Evolutionary conservation across 2,888 invertebrate genomes (phyloP), one percentile per base, ranked within the genome.

Genomic region (Morpho deidamia): DNA sequence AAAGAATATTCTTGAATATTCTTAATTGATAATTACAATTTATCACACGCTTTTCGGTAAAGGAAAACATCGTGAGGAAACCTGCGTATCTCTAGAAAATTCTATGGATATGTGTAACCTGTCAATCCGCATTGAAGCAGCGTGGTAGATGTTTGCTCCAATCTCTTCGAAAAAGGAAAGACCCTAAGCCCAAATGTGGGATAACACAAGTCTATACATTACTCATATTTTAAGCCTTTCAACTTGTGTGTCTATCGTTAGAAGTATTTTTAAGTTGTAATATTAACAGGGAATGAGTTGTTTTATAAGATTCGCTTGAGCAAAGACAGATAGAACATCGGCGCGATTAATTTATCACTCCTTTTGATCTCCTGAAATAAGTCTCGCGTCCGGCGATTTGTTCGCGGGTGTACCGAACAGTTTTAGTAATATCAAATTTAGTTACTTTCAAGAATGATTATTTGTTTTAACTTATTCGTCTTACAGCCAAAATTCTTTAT

Each of bases 351-450:
- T 65, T 63, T 62, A 65, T 62, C n/a, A 44, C 40, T 42, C 23
- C 58, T 51, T 64, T 65, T 64, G 61, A 65, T 59, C 59, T 62
- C 52, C 50, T 51, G 51, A 62, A 58, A 60, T 60, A 62, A 14
- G 9, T 8, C 46, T 35, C 7, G 12, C 8, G 39, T 23, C 39
- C 11, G 46, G 37, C 10, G 44, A 32, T 35, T 10, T 8, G 35
- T 10, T 10, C 35, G 14, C 35, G 10, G n/a, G n/a, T 34, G 35
- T 37, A 10, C n/a, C 35, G 35, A 37, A 37, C 4, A 14, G 8
- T 9, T 32, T 45, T 23, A n/a, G 11, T 23, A 1, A 38, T 39
- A 11, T 46, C 5, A 8, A 38, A 37, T 11, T 23, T 23, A 23
- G 23, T 23, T 5, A 8, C 8, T 46, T 38, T 14, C 23, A 14